phyloP scores from a whole-genome alignment of 2,113 vertebrate genomes.

The Columba livia region DNA sequence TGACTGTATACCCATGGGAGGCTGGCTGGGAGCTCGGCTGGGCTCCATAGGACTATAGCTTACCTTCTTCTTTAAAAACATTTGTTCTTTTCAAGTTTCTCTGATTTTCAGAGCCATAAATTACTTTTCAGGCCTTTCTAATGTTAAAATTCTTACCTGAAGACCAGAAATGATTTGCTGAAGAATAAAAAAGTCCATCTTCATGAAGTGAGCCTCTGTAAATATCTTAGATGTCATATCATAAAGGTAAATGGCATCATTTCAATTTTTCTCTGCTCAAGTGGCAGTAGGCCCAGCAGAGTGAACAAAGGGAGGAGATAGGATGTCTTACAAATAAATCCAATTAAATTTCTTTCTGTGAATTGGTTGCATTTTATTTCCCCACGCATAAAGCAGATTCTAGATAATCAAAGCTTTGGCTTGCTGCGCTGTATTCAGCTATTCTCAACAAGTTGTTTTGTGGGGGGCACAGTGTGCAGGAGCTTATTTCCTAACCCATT shows the following conservation, averaged over 20 bases:
- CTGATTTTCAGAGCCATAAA: slow-evolving; percentile 27
- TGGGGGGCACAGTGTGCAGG: neutral
- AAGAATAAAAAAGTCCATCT: slow-evolving; percentile 47
- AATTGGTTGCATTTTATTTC: slow-evolving; percentile 68
- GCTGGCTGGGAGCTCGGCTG: neutral
- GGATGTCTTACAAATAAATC: slow-evolving; percentile 58
- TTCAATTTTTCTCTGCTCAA: slow-evolving; percentile 60
- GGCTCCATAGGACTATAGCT: neutral
- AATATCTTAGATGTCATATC: slow-evolving; percentile 66
- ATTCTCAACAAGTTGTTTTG: neutral
- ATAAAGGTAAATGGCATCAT: slow-evolving; percentile 63
- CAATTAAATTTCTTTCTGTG: slow-evolving; percentile 58
- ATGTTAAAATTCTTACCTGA: slow-evolving; percentile 64
- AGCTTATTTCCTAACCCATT: neutral
- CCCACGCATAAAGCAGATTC: slow-evolving; percentile 55
- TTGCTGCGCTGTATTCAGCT: neutral
- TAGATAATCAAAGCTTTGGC: slow-evolving; percentile 42
- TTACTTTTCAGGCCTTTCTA: slow-evolving; percentile 49
- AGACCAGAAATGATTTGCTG: slow-evolving; percentile 60
- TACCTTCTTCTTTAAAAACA: neutral
- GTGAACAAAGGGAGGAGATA: slow-evolving; percentile 37
- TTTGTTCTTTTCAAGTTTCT: slow-evolving; percentile 17
- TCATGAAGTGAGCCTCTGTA: slow-evolving; percentile 45
- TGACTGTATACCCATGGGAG: neutral
- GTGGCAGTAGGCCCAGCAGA: slow-evolving; percentile 56